phyloP scores from a whole-genome alignment of 2,797 vertebrate genomes.

The Bovichtus diacanthus region DNA sequence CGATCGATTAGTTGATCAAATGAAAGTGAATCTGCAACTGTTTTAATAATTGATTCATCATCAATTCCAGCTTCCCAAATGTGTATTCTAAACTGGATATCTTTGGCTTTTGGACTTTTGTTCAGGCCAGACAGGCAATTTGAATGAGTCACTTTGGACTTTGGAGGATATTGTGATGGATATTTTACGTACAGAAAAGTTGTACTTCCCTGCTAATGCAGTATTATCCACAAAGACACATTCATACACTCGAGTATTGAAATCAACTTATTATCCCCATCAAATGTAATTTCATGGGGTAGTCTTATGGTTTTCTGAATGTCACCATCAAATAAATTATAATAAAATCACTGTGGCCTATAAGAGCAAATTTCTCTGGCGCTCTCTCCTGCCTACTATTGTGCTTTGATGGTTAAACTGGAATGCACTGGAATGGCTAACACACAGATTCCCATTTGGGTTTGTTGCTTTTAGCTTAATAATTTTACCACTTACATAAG shows the following conservation, averaged over 20 bases:
- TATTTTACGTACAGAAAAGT: background rate
- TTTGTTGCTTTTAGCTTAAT: background rate
- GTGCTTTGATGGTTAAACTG: constrained; percentile 14
- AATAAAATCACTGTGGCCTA: background rate
- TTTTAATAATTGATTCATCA: background rate
- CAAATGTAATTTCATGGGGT: background rate
- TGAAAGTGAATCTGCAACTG: background rate
- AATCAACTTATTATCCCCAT: background rate
- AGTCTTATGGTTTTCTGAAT: constrained; percentile 13
- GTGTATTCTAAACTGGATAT: background rate
- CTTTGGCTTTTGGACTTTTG: background rate
- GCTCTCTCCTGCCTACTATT: background rate
- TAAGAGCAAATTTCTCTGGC: background rate
- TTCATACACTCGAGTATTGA: background rate
- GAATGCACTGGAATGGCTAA: background rate
- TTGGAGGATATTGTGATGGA: background rate
- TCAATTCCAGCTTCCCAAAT: background rate
- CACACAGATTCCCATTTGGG: background rate
- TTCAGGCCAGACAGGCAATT: background rate
- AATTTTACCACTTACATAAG: background rate
- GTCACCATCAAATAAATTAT: constrained; percentile 12
- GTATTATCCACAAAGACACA: background rate
- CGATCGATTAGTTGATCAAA: background rate
- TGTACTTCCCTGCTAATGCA: background rate
- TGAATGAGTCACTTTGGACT: background rate